Evolutionary conservation across 2,113 vertebrate species (phyloP).

Genomic region (Channa argus): DNA sequence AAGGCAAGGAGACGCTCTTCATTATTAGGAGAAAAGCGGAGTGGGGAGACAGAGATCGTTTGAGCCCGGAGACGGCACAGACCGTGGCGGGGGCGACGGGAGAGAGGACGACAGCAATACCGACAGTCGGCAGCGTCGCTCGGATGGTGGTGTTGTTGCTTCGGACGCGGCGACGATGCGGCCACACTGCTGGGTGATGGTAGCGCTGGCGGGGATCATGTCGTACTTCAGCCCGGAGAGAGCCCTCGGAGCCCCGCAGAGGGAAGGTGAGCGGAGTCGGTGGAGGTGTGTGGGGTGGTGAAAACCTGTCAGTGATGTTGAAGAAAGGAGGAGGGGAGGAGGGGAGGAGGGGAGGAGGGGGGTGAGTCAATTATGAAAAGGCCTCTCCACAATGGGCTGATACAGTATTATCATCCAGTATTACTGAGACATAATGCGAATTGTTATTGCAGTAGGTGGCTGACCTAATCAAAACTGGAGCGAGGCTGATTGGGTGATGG

Average conservation of each 20-base stretch:
- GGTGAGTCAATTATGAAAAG: constrained; percentile 61
- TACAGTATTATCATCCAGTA: constrained; percentile 37
- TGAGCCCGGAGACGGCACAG: constrained; percentile 67
- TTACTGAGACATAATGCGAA: constrained; percentile 49
- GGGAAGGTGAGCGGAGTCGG: constrained; percentile 87
- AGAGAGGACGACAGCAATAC: constrained; percentile 66
- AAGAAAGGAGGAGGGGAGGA: constrained; percentile 54
- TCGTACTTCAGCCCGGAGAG: constrained; percentile 88
- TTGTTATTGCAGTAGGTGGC: constrained; percentile 46
- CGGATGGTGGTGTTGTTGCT: constrained; percentile 81
- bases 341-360: constrained; percentile 40
- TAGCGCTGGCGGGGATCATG: constrained; percentile 86
- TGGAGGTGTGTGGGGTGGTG: constrained; percentile 12
- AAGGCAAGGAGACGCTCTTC: constrained; percentile 76
- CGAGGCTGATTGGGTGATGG: constrained; percentile 45
- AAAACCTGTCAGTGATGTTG: constrained; percentile 71
- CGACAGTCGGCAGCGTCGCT: constrained; percentile 74
- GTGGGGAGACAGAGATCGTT: constrained; percentile 52
- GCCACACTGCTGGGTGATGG: constrained; percentile 86
- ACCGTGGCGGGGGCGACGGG: constrained; percentile 69
- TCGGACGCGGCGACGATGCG: constrained; percentile 81
- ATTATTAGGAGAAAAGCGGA: constrained; percentile 66
- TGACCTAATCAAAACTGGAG: constrained; percentile 45
- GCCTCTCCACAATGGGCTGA: constrained; percentile 48
- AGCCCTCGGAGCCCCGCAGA: constrained; percentile 90